Evolutionary conservation across 2,113 vertebrate genomes (phyloP), one percentile per base, ranked within the genome.

Genomic region (Forbesichthys agassizii): DNA sequence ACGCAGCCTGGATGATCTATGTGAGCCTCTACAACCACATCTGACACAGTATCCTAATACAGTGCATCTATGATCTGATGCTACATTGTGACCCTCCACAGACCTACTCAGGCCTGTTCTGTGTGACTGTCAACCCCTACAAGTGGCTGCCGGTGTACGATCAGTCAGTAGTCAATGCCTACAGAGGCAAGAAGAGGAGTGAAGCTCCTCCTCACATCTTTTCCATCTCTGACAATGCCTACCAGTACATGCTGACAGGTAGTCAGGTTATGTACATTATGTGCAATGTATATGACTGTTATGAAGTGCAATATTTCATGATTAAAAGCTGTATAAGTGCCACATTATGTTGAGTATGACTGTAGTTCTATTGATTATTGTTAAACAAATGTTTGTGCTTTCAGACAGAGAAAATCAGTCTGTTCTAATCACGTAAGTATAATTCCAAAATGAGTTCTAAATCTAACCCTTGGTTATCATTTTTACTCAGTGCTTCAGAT

Each of bases 1-100:
- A 96, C 0, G 94, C 95, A 0, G 91, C 95, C 77, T 96, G 95
- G 95, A 92, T 96, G 94, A 96, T 96, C 66, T 96, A 96, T 0
- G 95, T 96, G 78, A 95, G 36, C 36, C 36, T 42, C 36, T 42
- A 42, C 36, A 6, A 42, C n/a, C n/a, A n/a, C n/a, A n/a, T n/a
- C n/a, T n/a, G n/a, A n/a, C n/a, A n/a, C n/a, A n/a, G n/a, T n/a
- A n/a, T n/a, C n/a, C n/a, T n/a, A n/a, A n/a, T n/a, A n/a, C n/a
- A n/a, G n/a, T n/a, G n/a, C n/a, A n/a, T n/a, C n/a, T n/a, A n/a
- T n/a, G n/a, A n/a, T n/a, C n/a, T n/a, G n/a, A n/a, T n/a, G n/a
- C n/a, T n/a, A n/a, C n/a, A n/a, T n/a, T n/a, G n/a, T n/a, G n/a
- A n/a, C n/a, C n/a, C n/a, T n/a, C n/a, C n/a, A n/a, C n/a, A n/a